phyloP scores from a whole-genome alignment of 2,888 invertebrate genomes.

The Drosophila meridiana region DNA sequence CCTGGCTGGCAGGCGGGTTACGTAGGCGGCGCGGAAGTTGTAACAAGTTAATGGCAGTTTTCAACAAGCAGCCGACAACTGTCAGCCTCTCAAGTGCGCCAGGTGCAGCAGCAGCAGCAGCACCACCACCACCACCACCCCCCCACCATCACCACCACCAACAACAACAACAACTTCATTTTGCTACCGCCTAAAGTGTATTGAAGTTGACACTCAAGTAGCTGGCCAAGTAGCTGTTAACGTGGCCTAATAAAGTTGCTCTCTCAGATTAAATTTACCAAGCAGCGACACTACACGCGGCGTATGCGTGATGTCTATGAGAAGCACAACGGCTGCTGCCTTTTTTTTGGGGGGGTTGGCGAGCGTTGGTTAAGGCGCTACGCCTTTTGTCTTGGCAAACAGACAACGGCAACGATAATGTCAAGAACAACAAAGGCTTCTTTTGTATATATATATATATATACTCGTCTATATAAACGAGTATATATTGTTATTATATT shows the following conservation, averaged over 20 bases:
- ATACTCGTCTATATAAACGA: slow-evolving; percentile 4
- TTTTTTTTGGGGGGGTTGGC: too few species aligned
- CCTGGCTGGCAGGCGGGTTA: slow-evolving; percentile 6
- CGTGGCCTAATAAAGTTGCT: slow-evolving; percentile 79
- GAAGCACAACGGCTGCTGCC: slow-evolving; percentile 47
- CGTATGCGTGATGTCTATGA: slow-evolving; percentile 58
- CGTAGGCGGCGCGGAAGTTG: slow-evolving; percentile 71
- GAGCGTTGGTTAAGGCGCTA: not conserved
- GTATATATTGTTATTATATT: slow-evolving; percentile 40
- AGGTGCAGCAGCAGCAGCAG: slow-evolving; percentile 37
- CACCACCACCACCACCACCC: slow-evolving; percentile 1
- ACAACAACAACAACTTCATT: slow-evolving; percentile 51
- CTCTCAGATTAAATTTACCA: slow-evolving; percentile 56
- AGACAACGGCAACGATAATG: slow-evolving; percentile 40
- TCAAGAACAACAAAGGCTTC: slow-evolving; percentile 37
- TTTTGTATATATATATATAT: slow-evolving; percentile 11
- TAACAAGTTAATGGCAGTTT: slow-evolving; percentile 81
- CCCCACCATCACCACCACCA: not conserved
- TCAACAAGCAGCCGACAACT: slow-evolving; percentile 66
- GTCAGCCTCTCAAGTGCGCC: slow-evolving; percentile 55
- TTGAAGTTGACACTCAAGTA: slow-evolving; percentile 77
- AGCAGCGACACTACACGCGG: slow-evolving; percentile 34
- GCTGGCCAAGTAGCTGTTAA: slow-evolving; percentile 75
- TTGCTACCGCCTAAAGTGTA: slow-evolving; percentile 61
- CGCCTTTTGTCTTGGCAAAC: slow-evolving; percentile 49